These are phyloP conservation scores for Acheta domesticus DNA, from an alignment of 2,888 invertebrate species.

Conservation along the genomic window DNA sequence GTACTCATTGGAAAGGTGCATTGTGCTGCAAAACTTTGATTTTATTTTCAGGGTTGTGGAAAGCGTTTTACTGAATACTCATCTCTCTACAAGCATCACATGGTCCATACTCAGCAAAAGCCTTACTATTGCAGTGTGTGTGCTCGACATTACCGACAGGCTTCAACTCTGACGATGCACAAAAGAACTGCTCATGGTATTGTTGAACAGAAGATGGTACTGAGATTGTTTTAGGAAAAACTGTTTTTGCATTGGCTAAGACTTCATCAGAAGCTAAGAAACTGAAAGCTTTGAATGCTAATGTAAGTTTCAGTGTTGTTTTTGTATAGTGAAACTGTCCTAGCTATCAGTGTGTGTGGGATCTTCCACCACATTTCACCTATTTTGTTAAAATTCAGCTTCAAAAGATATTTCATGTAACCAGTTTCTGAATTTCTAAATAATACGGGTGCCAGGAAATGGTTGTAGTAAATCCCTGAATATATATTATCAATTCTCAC, in stretches of 20 bases:
- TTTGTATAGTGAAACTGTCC: no score
- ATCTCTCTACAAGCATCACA: constrained; percentile 64
- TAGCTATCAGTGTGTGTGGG: no score
- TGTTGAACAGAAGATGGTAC: constrained; percentile 38
- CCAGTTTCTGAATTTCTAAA: no score
- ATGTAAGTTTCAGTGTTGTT: constrained; percentile 26
- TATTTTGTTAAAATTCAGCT: no score
- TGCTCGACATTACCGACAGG: constrained; percentile 58
- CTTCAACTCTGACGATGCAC: constrained; percentile 59
- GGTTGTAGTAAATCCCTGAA: no score
- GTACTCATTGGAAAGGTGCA: no score
- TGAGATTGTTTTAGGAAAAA: constrained; percentile 37
- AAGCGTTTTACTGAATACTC: constrained; percentile 68
- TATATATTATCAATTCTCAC: no score
- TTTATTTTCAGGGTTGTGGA: constrained; percentile 53
- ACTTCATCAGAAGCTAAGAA: constrained; percentile 32
- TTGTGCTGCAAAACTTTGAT: no score
- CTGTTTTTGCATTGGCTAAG: constrained; percentile 35
- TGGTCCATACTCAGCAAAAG: constrained; percentile 58
- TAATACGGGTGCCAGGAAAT: no score
- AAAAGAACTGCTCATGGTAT: constrained; percentile 56
- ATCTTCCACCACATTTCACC: no score
- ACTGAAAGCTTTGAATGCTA: constrained; percentile 32
- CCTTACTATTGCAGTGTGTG: constrained; percentile 59
- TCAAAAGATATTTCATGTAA: no score